A percentile compares a stretch with the other conserved stretches of the same genome.
Conservation (phyloP, 2,888 invertebrate species). For the Corythucha ciliata region DNA sequence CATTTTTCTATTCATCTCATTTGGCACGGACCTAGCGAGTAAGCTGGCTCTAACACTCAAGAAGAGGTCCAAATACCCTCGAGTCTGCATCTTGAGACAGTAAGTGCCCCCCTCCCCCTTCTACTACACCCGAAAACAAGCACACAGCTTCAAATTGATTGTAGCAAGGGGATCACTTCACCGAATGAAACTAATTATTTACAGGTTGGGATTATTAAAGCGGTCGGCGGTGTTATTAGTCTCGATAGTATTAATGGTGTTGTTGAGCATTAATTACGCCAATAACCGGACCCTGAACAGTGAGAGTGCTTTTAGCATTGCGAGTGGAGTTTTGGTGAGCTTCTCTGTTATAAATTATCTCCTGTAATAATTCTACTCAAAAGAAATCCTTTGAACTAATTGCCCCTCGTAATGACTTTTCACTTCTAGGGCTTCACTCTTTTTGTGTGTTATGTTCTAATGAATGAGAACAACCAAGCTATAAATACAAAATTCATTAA, state of each 20-base stretch:
- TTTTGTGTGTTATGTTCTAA: constrained; percentile 51
- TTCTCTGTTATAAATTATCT: not conserved
- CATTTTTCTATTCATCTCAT: constrained; percentile 34
- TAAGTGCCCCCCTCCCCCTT: no score
- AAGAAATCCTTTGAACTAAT: no score
- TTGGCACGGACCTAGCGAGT: constrained; percentile 24
- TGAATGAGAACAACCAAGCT: constrained; percentile 46
- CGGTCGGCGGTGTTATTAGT: constrained; percentile 53
- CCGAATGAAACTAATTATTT: constrained; percentile 32
- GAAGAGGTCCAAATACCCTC: no score
- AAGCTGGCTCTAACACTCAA: no score
- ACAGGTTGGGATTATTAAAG: constrained; percentile 53
- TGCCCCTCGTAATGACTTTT: no score
- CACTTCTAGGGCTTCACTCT: constrained; percentile 50
- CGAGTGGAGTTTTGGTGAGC: constrained; percentile 59
- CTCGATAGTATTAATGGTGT: constrained; percentile 50
- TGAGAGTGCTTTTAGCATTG: constrained; percentile 67
- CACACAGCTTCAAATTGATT: not conserved
- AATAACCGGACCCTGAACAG: constrained; percentile 52
- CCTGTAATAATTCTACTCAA: no score
- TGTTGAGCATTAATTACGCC: constrained; percentile 55
- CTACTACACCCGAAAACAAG: not conserved
- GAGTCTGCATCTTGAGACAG: no score
- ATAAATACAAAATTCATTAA: constrained; percentile 26
- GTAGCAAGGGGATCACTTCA: not conserved